Evolutionary conservation across 2,797 vertebrate species (phyloP).

Genomic region (Pithecia hirsuta): DNA sequence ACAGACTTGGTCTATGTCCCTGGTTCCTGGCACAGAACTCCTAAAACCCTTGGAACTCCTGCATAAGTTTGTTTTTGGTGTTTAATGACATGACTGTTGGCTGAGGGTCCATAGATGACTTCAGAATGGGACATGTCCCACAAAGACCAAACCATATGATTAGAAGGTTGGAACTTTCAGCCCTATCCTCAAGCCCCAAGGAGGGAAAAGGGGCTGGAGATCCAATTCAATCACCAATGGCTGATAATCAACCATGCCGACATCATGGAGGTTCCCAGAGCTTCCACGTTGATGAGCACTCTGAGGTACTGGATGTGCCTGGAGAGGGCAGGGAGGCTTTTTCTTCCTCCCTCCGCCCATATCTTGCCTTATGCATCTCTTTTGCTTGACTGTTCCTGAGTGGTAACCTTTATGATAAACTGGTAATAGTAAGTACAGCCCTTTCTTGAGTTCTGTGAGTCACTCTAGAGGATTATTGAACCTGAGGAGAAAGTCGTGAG

Average conservation of each 20-base stretch:
- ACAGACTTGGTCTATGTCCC: not conserved
- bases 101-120: not conserved
- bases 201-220: not conserved
- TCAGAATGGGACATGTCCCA: not conserved
- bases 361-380: not conserved
- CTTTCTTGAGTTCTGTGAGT: not conserved
- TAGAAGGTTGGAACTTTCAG: not conserved
- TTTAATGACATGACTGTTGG: not conserved
- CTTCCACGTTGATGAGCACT: not conserved
- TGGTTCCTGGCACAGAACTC: not conserved
- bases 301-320: not conserved
- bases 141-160: not conserved
- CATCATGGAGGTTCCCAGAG: not conserved
- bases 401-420: not conserved
- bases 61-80: not conserved
- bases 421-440: not conserved
- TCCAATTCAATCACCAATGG: not conserved
- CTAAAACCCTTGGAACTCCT: not conserved
- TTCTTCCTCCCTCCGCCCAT: not conserved
- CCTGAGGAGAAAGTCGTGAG: not conserved
- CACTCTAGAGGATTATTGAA: not conserved
- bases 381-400: not conserved
- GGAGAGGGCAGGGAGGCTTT: not conserved
- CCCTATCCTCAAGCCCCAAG: not conserved
- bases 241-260: not conserved